phyloP scores from a whole-genome alignment of 2,888 invertebrate genomes.

The Fabriciana adippe region DNA sequence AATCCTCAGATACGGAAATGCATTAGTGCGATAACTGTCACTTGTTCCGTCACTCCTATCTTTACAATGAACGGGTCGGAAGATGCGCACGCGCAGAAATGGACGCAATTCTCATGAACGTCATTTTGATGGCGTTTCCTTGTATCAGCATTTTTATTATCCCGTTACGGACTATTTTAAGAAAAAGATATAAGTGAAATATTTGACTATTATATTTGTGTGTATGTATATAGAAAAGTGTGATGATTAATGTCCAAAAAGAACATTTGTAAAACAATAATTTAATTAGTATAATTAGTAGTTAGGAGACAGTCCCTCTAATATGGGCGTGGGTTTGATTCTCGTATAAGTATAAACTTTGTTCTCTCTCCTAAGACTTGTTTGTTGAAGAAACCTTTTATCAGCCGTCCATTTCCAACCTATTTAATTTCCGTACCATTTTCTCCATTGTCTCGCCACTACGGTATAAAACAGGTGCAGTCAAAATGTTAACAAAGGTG shows the following conservation, averaged over 20 bases:
- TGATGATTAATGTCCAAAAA: no score
- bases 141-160: conserved; percentile 15
- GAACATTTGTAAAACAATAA: no score
- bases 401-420: conserved; percentile 16
- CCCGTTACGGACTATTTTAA: conserved; percentile 6
- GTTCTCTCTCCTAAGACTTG: background rate
- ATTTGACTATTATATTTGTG: background rate
- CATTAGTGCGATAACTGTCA: conserved; percentile 61
- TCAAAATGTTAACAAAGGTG: conserved; percentile 31
- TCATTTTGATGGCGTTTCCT: conserved; percentile 26
- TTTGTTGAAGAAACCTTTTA: background rate
- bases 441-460: conserved; percentile 30
- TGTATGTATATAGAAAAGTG: no score
- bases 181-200: background rate
- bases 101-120: conserved; percentile 60
- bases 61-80: conserved; percentile 49
- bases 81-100: conserved; percentile 56
- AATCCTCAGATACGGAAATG: conserved; percentile 47
- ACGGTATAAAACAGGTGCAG: conserved; percentile 24
- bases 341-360: background rate
- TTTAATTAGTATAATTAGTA: no score
- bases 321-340: no score
- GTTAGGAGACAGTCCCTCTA: no score
- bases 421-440: conserved; percentile 28
- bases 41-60: conserved; percentile 54